phyloP scores from a whole-genome alignment of 37 sponge, comb jelly and placozoan species.

The Theonella swinhoei region DNA sequence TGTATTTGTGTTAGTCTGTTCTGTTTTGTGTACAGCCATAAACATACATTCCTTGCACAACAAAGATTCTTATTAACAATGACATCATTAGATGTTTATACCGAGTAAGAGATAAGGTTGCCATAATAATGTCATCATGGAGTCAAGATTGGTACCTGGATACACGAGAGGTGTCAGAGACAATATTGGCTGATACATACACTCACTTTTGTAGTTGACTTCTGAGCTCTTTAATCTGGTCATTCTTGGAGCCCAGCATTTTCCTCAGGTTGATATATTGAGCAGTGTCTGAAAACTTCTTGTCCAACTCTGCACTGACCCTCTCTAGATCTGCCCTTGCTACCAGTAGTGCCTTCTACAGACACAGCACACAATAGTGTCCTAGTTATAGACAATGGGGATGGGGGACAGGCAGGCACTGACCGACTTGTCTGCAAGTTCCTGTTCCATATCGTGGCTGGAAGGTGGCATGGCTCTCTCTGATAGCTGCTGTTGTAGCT shows the following conservation, averaged over 20 bases:
- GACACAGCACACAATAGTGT: too few species aligned
- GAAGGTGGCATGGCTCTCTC: not conserved
- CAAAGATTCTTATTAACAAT: not conserved
- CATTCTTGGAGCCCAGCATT: slow-evolving; percentile 87
- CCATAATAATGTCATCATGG: not conserved
- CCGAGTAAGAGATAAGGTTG: slow-evolving; percentile 3
- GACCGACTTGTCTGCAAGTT: slow-evolving; percentile 30
- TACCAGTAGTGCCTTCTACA: too few species aligned
- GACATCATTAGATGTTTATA: not conserved
- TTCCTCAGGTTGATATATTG: slow-evolving; percentile 91
- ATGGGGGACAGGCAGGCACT: not conserved
- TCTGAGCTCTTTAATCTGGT: slow-evolving; percentile 85
- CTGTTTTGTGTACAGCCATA: not conserved
- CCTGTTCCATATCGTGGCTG: not conserved
- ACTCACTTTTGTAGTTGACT: slow-evolving; percentile 63
- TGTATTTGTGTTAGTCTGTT: too few species aligned
- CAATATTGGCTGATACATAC: too few species aligned
- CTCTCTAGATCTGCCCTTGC: slow-evolving; percentile 72
- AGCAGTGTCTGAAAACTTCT: slow-evolving; percentile 84
- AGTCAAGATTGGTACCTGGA: not conserved
- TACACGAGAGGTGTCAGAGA: not conserved
- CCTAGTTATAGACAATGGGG: not conserved
- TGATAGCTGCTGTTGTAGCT: not conserved
- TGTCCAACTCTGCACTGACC: slow-evolving; percentile 83
- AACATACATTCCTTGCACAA: not conserved